These are phyloP conservation scores for Cyprinodon tularosa DNA, from an alignment of 2,113 vertebrate genomes.

Conservation along the genomic window DNA sequence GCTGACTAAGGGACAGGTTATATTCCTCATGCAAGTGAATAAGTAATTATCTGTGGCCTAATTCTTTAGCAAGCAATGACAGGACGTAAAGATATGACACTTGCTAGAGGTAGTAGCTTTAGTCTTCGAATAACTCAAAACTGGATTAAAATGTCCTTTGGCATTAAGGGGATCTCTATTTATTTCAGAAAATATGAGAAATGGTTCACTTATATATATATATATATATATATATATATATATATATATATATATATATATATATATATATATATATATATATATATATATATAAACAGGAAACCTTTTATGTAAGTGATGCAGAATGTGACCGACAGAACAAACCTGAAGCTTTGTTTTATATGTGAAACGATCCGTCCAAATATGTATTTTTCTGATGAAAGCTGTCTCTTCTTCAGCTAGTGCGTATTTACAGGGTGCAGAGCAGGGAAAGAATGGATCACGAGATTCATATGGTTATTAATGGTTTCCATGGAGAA, in stretches of 20 bases:
- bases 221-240: too few relatives aligned
- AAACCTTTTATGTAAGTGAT: not conserved
- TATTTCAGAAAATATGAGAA: not conserved
- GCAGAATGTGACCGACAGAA: not conserved
- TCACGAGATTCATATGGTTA: slow-evolving; percentile 18
- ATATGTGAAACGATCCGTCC: not conserved
- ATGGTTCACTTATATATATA: too few relatives aligned
- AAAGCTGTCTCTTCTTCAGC: not conserved
- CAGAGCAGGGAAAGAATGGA: not conserved
- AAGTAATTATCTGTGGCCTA: slow-evolving; percentile 46
- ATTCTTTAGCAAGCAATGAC: slow-evolving; percentile 4
- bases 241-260: too few relatives aligned
- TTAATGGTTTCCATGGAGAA: slow-evolving; percentile 44
- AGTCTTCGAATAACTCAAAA: not conserved
- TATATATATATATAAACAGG: not conserved
- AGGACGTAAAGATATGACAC: not conserved
- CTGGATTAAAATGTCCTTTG: not conserved
- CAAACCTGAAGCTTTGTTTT: not conserved
- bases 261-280: too few relatives aligned
- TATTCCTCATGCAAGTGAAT: slow-evolving; percentile 51
- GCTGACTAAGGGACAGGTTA: slow-evolving; percentile 37
- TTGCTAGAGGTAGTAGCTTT: too few relatives aligned
- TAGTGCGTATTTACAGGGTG: not conserved
- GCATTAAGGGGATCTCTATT: not conserved
- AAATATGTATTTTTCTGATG: not conserved